Evolutionary conservation across 2,888 invertebrate species (phyloP).

Genomic region (Drosophila emarginata): DNA sequence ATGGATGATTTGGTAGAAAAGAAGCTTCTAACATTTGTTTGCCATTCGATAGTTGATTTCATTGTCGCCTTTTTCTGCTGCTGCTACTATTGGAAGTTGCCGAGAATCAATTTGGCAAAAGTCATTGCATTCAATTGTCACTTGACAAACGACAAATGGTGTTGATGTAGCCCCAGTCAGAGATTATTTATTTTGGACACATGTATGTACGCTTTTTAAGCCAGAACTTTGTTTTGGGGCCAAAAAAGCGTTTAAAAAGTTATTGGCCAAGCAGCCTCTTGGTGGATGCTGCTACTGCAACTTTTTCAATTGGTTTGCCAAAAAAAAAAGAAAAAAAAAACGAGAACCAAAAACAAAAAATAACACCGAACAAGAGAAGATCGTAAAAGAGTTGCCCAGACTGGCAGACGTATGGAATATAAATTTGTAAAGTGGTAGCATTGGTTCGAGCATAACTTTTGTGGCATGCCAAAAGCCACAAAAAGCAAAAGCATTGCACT

Average conservation of each 20-base stretch:
- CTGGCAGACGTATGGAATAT: constrained; percentile 44
- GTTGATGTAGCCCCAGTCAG: constrained; percentile 60
- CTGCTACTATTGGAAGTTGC: constrained; percentile 43
- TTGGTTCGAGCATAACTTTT: constrained; percentile 73
- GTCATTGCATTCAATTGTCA: constrained; percentile 77
- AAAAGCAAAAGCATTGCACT: constrained; percentile 69
- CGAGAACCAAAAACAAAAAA: constrained; percentile 32
- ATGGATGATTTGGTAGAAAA: constrained; percentile 44
- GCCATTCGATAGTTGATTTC: constrained; percentile 52
- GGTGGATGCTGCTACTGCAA: constrained; percentile 29
- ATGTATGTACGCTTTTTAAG: constrained; percentile 60
- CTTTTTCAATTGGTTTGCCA: constrained; percentile 72
- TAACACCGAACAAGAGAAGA: not conserved
- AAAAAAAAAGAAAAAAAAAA: constrained; percentile 38
- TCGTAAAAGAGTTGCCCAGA: constrained; percentile 27
- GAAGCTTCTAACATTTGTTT: constrained; percentile 64
- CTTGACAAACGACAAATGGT: constrained; percentile 77
- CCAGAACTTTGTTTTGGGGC: constrained; percentile 44
- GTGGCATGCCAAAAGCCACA: constrained; percentile 75
- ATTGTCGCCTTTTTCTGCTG: constrained; percentile 44
- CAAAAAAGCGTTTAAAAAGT: constrained; percentile 72
- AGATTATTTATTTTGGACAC: constrained; percentile 76
- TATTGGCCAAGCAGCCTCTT: constrained; percentile 63
- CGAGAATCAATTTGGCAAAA: constrained; percentile 75
- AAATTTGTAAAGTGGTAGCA: constrained; percentile 71